A percentile compares a stretch with the other conserved stretches of the same genome.
phyloP scores from a whole-genome alignment of 2,888 invertebrate species.

The Trilocha varians region DNA sequence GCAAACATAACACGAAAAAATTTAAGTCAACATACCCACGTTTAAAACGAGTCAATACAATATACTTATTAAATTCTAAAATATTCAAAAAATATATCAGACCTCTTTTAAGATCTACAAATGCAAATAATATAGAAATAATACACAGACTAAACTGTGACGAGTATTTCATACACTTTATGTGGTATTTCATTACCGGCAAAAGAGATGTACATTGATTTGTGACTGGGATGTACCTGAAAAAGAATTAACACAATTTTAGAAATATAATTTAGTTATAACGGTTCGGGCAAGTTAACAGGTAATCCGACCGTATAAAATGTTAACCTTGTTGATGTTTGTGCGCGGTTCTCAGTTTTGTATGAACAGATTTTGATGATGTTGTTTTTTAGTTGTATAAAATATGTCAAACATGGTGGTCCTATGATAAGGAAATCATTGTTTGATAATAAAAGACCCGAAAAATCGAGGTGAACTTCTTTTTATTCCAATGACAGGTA shows the following conservation, averaged over 20 bases:
- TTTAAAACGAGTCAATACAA: neutral
- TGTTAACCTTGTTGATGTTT: too few species aligned
- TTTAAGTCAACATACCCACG: too few species aligned
- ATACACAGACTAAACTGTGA: slow-evolving; percentile 26
- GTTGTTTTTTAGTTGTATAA: too few species aligned
- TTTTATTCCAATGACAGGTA: too few species aligned
- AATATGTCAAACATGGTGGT: too few species aligned
- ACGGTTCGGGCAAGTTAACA: slow-evolving; percentile 77
- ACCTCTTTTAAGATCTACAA: neutral
- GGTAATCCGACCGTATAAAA: too few species aligned
- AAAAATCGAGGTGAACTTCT: too few species aligned
- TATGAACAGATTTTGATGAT: too few species aligned
- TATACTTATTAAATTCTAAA: neutral
- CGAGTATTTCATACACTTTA: slow-evolving; percentile 46
- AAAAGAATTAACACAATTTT: slow-evolving; percentile 14
- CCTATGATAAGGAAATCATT: too few species aligned
- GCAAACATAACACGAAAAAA: too few species aligned
- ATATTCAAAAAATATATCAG: neutral
- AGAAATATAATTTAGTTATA: slow-evolving; percentile 19
- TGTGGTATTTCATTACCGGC: slow-evolving; percentile 50
- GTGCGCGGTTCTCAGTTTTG: too few species aligned
- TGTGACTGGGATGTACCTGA: slow-evolving; percentile 58
- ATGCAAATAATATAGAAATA: neutral
- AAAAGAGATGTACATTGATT: slow-evolving; percentile 49
- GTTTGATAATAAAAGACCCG: too few species aligned